phyloP scores from a whole-genome alignment of 2,113 vertebrate species.

The Amphiprion ocellaris region DNA sequence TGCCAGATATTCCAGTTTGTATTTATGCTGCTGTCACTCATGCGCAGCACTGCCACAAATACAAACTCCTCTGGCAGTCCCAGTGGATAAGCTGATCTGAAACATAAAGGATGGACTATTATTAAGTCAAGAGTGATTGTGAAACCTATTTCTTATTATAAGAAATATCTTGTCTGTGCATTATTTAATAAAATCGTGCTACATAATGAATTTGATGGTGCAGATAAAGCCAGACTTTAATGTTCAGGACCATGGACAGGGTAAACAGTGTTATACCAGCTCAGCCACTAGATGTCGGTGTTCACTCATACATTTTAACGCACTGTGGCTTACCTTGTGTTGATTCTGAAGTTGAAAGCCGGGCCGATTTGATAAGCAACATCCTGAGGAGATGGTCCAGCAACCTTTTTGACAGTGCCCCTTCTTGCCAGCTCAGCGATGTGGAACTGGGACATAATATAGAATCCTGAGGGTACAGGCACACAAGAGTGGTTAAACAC shows the following conservation, averaged over 20 bases:
- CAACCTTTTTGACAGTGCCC: slow-evolving; percentile 85
- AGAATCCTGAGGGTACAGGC: slow-evolving; percentile 85
- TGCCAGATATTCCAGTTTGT: slow-evolving; percentile 94
- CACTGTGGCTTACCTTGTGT: slow-evolving; percentile 84
- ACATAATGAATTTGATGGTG: no score
- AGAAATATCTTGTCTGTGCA: no score
- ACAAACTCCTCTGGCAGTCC: slow-evolving; percentile 91
- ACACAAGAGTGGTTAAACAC: slow-evolving; percentile 23
- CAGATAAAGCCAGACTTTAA: not conserved
- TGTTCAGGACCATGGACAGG: slow-evolving; percentile 87
- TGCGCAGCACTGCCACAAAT: slow-evolving; percentile 90
- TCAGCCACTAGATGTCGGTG: slow-evolving; percentile 74
- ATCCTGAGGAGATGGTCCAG: slow-evolving; percentile 86
- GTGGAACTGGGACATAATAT: slow-evolving; percentile 93
- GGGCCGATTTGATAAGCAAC: slow-evolving; percentile 88
- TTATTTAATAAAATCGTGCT: no score
- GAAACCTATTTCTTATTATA: no score
- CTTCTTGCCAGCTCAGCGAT: slow-evolving; percentile 89
- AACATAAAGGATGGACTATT: slow-evolving; percentile 24
- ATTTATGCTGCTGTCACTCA: slow-evolving; percentile 86
- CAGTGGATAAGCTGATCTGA: slow-evolving; percentile 87
- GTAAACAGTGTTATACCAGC: slow-evolving; percentile 64
- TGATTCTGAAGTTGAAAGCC: slow-evolving; percentile 90
- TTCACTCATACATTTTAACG: slow-evolving; percentile 14
- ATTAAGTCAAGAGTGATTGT: not conserved